Evolutionary conservation across 2,888 invertebrate genomes (phyloP), one percentile per base, ranked within the genome.

Genomic region (Conchocele bisecta): DNA sequence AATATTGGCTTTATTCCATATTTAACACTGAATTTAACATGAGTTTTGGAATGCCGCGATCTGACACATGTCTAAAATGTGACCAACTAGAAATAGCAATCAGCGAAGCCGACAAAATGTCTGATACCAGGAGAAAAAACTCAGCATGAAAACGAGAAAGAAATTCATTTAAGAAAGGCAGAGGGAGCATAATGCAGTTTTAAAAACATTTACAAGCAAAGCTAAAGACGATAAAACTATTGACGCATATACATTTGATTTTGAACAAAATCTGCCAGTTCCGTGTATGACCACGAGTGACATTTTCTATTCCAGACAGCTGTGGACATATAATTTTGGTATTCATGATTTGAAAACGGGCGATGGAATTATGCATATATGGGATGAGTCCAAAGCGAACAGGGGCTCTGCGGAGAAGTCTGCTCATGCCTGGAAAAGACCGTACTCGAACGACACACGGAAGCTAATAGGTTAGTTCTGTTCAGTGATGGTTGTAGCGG

Each of bases 251-350:
- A 63, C 68, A 26, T 61, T 63, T 51, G 68, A 68, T 50, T 63
- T 68, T 22, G 56, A 68, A 20, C 57, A 63, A 42, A 69, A 69
- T 46, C 51, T 69, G 13, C 54, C 50, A 13, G 35, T 54, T 15
- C 69, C 63, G 41, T 33, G 33, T 33, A 24, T 69, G 26, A 46
- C 53, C 17, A 46, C 54, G 7, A 68, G 44, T 53, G 61, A 68
- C 44, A 29, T 68, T n/a, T 24, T 68, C n/a, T 66, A 66, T 51
- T 29, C 50, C n/a, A 58, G 66, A 37, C 28, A 20, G 37, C 51
- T 66, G 20, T 66, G 66, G 66, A 66, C 66, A 4, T 66, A 59
- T 37, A 67, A 67, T 51, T 50, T 60, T 42, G 59, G 60, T 50
- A 44, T 67, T 39, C 67, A 67, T 58, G 53, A 67, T 31, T 59